Conservation (phyloP, 2,797 vertebrate species). For the Gambusia yucatana region DNA sequence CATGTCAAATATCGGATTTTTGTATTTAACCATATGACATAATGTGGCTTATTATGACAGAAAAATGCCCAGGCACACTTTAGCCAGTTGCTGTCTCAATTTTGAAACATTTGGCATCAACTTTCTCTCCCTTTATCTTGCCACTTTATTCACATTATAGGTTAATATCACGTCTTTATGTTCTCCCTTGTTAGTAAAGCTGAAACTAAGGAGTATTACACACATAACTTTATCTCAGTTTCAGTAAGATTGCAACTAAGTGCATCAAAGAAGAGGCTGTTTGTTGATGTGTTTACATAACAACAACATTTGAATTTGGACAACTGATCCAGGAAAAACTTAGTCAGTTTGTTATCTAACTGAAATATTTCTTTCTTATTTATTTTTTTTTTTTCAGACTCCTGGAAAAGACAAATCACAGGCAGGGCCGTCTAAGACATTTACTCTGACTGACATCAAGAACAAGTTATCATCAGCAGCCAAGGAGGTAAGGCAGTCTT, state of each 20-base stretch:
- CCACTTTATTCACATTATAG: not conserved
- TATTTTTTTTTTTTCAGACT: constrained; percentile 58
- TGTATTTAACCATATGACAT: not conserved
- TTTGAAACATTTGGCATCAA: not conserved
- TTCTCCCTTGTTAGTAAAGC: not conserved
- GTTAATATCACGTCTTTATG: not conserved
- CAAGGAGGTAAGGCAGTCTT: constrained; percentile 74
- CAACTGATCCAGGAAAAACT: not conserved
- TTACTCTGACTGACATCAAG: constrained; percentile 76
- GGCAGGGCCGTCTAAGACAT: constrained; percentile 74
- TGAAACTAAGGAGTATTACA: not conserved
- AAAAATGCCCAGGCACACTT: not conserved
- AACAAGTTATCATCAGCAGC: constrained; percentile 76
- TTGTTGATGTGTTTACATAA: not conserved
- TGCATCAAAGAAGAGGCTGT: not conserved
- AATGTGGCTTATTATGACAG: not conserved
- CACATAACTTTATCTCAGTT: not conserved
- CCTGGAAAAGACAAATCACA: constrained; percentile 76
- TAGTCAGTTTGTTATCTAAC: not conserved
- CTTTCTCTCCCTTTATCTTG: not conserved
- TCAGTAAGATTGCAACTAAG: not conserved
- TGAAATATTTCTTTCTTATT: too few species aligned
- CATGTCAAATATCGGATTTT: not conserved
- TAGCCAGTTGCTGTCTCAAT: not conserved
- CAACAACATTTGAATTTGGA: not conserved